Conservation (phyloP, 1,140 invertebrate genomes). For the Tenebrio molitor region DNA sequence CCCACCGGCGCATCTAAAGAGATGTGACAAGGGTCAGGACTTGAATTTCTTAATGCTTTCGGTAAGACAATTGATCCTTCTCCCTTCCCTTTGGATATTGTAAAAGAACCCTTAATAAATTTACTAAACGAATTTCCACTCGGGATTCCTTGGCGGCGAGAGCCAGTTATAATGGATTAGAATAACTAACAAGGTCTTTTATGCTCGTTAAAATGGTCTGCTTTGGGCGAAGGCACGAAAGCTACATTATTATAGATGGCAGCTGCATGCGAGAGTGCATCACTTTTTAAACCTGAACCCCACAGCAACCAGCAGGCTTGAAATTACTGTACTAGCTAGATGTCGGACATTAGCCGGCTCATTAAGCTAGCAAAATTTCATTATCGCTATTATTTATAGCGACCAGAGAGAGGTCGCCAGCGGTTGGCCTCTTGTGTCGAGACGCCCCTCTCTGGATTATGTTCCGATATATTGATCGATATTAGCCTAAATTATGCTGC, state of each 20-base stretch:
- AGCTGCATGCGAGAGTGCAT: constrained; percentile 3
- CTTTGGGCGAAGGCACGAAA: background rate
- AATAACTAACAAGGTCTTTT: background rate
- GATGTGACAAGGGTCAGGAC: background rate
- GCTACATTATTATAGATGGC: background rate
- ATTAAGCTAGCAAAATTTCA: constrained; percentile 50
- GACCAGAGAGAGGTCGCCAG: constrained; percentile 47
- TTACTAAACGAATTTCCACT: background rate
- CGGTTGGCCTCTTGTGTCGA: constrained; percentile 52
- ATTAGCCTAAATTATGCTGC: constrained; percentile 50
- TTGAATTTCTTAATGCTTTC: constrained; percentile 8
- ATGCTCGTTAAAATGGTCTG: constrained; percentile 2
- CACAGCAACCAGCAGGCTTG: background rate
- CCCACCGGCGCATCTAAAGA: background rate
- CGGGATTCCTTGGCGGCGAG: background rate
- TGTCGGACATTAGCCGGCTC: constrained; percentile 47
- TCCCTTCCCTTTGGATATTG: background rate
- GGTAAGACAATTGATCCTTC: constrained; percentile 9
- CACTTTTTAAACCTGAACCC: constrained; percentile 18
- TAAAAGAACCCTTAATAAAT: constrained; percentile 4
- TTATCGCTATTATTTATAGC: constrained; percentile 49
- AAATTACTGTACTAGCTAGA: constrained; percentile 21
- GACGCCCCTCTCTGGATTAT: constrained; percentile 46
- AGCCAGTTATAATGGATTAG: constrained; percentile 11
- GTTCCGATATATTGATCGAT: constrained; percentile 51